These are phyloP conservation scores for Phaonia tiefii DNA, from an alignment of 2,888 invertebrate species.

Conservation along the genomic window DNA sequence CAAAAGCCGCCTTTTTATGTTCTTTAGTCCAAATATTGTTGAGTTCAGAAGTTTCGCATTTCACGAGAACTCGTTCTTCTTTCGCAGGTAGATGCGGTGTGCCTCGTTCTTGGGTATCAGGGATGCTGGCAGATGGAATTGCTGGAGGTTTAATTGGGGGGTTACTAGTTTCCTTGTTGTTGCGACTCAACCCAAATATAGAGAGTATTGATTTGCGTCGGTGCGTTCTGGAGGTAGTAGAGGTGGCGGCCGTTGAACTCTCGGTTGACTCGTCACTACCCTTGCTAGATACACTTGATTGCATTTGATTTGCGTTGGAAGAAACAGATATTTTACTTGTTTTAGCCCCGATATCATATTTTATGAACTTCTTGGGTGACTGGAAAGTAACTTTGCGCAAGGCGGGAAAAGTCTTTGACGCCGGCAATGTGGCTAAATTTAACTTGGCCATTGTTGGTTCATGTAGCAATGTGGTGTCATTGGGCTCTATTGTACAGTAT, in stretches of 20 bases:
- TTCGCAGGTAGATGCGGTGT: background rate
- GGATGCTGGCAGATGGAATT: background rate
- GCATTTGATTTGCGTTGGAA: slow-evolving; percentile 66
- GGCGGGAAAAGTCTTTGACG: slow-evolving; percentile 71
- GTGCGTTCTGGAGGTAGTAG: slow-evolving; percentile 55
- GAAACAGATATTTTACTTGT: background rate
- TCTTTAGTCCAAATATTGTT: slow-evolving; percentile 77
- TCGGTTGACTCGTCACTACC: slow-evolving; percentile 74
- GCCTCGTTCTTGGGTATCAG: slow-evolving; percentile 17
- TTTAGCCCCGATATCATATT: slow-evolving; percentile 72
- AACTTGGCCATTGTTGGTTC: slow-evolving; percentile 72
- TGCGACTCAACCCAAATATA: slow-evolving; percentile 74
- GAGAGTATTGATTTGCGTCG: slow-evolving; percentile 77
- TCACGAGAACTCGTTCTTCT: slow-evolving; percentile 56
- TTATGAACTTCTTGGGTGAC: slow-evolving; percentile 76
- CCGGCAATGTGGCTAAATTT: slow-evolving; percentile 78
- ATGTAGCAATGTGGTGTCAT: slow-evolving; percentile 71
- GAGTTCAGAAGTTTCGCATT: slow-evolving; percentile 69
- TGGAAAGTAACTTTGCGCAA: slow-evolving; percentile 76
- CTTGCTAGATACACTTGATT: slow-evolving; percentile 75
- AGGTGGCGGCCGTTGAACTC: slow-evolving; percentile 62
- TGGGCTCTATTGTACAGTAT: slow-evolving; percentile 78
- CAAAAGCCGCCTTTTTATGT: slow-evolving; percentile 79
- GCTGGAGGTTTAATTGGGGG: slow-evolving; percentile 39
- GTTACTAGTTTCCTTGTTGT: slow-evolving; percentile 66